Evolutionary conservation across 2,113 vertebrate genomes (phyloP).

Genomic region (Macquaria ambigua): DNA sequence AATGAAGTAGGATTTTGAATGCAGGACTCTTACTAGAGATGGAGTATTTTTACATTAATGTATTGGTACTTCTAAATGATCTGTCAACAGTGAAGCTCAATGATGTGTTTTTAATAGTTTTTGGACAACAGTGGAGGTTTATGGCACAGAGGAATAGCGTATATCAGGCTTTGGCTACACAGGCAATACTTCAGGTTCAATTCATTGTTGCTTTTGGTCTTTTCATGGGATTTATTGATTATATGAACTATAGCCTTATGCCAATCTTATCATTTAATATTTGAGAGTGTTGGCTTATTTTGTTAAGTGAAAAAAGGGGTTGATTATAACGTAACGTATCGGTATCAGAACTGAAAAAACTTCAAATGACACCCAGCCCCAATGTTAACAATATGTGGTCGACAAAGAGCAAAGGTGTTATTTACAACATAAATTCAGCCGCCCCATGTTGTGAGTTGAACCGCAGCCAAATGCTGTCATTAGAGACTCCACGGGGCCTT

Average conservation of each 20-base stretch:
- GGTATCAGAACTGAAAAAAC: not conserved
- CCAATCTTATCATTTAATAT: not conserved
- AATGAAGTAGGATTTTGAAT: not conserved
- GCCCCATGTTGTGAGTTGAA: slow-evolving; percentile 32
- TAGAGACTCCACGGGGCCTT: slow-evolving; percentile 50
- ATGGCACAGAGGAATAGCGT: not conserved
- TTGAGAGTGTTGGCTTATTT: not conserved
- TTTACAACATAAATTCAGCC: slow-evolving; percentile 59
- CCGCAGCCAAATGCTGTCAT: slow-evolving; percentile 45
- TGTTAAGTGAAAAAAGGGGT: not conserved
- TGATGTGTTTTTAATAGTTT: too few species aligned
- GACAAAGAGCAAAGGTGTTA: slow-evolving; percentile 47
- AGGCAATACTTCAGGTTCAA: not conserved
- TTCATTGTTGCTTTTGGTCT: not conserved
- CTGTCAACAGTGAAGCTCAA: not conserved
- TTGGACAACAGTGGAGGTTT: not conserved
- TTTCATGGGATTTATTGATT: not conserved
- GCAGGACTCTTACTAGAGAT: too few species aligned
- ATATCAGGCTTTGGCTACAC: not conserved
- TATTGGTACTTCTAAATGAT: not conserved
- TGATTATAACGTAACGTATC: not conserved
- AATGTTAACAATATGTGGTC: slow-evolving; percentile 15
- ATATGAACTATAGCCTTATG: not conserved
- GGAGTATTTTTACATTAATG: not conserved
- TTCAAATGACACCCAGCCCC: not conserved